Evolutionary conservation across 2,888 invertebrate genomes (phyloP), one percentile per base, ranked within the genome.

Genomic region (Cephus rjabovi): DNA sequence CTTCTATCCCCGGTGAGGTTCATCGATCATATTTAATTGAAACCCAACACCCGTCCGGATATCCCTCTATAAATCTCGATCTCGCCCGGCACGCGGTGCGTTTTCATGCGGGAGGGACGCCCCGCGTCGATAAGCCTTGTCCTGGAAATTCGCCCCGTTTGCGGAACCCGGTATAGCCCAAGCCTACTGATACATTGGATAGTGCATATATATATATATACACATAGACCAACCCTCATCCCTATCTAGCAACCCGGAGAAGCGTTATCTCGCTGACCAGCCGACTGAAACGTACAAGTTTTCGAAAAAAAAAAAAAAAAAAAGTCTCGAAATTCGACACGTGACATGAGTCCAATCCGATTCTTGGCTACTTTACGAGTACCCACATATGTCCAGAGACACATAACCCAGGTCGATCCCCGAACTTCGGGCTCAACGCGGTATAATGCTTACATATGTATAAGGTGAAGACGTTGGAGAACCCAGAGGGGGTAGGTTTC

Each of bases 21-120:
- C 88, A 87, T 89, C 86, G 85, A 89, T 88, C 88, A 88, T 87
- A 87, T 88, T 88, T 87, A 88, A 89, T 89, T 88, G 87, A 88
- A 89, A 88, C 86, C 86, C 86, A 85, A 88, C 87, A 87, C 87
- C 84, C 81, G 81, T 79, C 82, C 81, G 78, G 81, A 81, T 84
- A 80, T 80, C 81, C 84, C 83, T 82, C 84, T 82, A 87, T 86
- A 87, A 88, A 88, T 87, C 85, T 86, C 81, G 77, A 81, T 82
- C 82, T 81, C 71, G 4, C 71, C 71, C 6, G 34, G 78, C 79
- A 75, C 81, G 79, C 79, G 79, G 79, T 78, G 79, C 81, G 81
- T 83, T 83, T 82, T 81, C 81, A 81, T 75, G 80, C 79, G 79
- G 79, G 81, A 78, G 74, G 71, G 79, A 69, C 40, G 37, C 74